These are phyloP conservation scores for Yponomeuta malinellus DNA, from an alignment of 2,888 invertebrate genomes.

Conservation along the genomic window DNA sequence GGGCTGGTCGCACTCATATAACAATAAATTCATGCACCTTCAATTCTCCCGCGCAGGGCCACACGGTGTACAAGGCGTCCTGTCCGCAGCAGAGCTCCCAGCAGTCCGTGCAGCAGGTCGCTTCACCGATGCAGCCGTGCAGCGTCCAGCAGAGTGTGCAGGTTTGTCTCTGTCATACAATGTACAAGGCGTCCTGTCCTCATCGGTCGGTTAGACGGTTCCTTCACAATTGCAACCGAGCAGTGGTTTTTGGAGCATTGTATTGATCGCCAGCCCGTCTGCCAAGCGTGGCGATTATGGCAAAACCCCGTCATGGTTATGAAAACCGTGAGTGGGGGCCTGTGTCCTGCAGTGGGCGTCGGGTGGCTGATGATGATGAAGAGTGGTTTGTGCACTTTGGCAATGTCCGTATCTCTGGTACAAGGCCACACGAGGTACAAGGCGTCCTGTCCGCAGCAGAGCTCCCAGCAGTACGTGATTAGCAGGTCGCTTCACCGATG, in stretches of 20 bases:
- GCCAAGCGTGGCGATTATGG: too few species aligned
- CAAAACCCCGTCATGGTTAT: too few species aligned
- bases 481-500: slow-evolving; percentile 48
- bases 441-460: slow-evolving; percentile 48
- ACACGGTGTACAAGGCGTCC: slow-evolving; percentile 65
- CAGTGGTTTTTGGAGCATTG: too few species aligned
- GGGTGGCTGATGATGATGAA: too few species aligned
- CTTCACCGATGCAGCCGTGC: slow-evolving; percentile 52
- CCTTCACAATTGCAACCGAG: too few species aligned
- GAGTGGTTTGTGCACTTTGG: too few species aligned
- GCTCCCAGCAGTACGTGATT: slow-evolving; percentile 44
- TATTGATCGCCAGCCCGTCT: too few species aligned
- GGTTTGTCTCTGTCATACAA: slow-evolving; percentile 52
- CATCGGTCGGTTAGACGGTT: slow-evolving; percentile 31
- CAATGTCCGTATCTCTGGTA: background rate
- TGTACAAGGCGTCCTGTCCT: slow-evolving; percentile 54
- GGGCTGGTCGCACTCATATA: too few species aligned
- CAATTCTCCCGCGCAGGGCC: slow-evolving; percentile 39
- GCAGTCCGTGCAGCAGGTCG: slow-evolving; percentile 48
- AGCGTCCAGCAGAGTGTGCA: slow-evolving; percentile 59
- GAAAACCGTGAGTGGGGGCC: too few species aligned
- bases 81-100: slow-evolving; percentile 38
- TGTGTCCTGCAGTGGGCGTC: too few species aligned
- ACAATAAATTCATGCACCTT: too few species aligned
- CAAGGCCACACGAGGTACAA: slow-evolving; percentile 67